Conservation (phyloP, 2,888 invertebrate species). For the Dasysyrphus albostriatus region DNA sequence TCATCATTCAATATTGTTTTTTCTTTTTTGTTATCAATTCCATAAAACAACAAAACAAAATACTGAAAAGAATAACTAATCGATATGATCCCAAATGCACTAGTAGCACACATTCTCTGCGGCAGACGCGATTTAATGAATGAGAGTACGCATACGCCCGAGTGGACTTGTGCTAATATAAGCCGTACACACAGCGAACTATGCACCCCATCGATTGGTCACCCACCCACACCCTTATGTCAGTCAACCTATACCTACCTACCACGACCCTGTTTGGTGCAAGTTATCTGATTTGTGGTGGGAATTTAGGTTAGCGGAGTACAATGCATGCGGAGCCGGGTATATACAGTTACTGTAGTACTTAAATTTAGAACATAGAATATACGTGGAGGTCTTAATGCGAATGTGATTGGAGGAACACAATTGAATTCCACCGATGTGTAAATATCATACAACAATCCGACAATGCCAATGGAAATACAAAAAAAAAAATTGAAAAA, state of each 20-base stretch:
- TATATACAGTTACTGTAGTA: constrained; percentile 55
- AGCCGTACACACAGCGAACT: background rate
- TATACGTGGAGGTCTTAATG: constrained; percentile 63
- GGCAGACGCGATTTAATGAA: constrained; percentile 70
- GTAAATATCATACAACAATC: constrained; percentile 69
- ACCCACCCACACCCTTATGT: constrained; percentile 1
- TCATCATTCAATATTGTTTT: background rate
- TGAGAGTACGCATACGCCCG: constrained; percentile 73
- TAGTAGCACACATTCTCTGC: constrained; percentile 64
- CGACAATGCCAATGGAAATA: constrained; percentile 58
- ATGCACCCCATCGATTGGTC: background rate
- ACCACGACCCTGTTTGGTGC: constrained; percentile 58
- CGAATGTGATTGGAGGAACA: constrained; percentile 73
- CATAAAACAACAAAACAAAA: background rate
- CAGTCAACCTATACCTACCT: constrained; percentile 28
- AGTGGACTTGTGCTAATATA: constrained; percentile 48
- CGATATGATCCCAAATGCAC: constrained; percentile 70
- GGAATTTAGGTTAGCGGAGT: constrained; percentile 70
- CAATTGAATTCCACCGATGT: constrained; percentile 66
- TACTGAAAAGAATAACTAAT: constrained; percentile 46
- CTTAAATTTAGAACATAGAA: constrained; percentile 63
- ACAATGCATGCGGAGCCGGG: constrained; percentile 39
- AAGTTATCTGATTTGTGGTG: constrained; percentile 74
- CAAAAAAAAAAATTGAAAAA: background rate
- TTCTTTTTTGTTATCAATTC: background rate